These are phyloP conservation scores for Agrotis segetum DNA, from an alignment of 2,888 invertebrate species.

Conservation along the genomic window DNA sequence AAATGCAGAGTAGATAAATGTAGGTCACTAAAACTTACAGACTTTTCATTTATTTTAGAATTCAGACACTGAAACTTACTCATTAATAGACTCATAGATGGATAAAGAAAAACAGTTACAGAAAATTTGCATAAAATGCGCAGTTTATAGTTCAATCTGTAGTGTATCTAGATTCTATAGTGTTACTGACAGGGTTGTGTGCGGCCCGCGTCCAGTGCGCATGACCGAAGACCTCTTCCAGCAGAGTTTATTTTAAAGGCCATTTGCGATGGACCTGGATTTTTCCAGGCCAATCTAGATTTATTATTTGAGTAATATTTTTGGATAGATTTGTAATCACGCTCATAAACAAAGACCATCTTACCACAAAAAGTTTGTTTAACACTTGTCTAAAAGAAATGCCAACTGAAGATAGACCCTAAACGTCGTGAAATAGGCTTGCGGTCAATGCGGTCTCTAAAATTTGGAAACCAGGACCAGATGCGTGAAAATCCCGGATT, in stretches of 20 bases:
- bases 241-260: neutral
- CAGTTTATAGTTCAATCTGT: neutral
- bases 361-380: no score
- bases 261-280: neutral
- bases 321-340: neutral
- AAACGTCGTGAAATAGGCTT: no score
- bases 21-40: no score
- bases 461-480: no score
- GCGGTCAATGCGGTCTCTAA: no score
- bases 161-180: neutral
- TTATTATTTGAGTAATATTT: no score
- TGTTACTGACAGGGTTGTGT: neutral
- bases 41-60: no score
- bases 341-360: no score
- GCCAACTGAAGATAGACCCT: no score
- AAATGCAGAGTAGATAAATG: no score
- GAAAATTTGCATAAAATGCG: neutral
- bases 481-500: no score
- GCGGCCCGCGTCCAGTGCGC: neutral
- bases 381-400: no score
- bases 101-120: neutral
- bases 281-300: neutral
- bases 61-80: neutral
- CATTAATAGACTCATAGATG: neutral
- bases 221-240: neutral